Percentiles rank a stretch among this genome's conserved stretches.
Conservation (phyloP, 35 echinoderm and acorn worm genomes). For the Diadema setosum region DNA sequence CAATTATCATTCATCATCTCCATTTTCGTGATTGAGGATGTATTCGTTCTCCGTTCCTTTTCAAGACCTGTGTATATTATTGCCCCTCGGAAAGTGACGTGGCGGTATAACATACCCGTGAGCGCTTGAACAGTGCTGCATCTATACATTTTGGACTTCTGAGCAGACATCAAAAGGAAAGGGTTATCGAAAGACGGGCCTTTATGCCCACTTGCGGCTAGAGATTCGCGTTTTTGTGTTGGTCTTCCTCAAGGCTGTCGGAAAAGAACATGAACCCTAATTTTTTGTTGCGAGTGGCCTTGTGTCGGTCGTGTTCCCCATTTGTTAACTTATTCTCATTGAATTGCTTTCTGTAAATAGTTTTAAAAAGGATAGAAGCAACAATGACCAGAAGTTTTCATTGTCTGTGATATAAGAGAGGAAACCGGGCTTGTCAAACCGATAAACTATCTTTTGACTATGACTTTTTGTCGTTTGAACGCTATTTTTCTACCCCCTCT, state of each 20-base stretch:
- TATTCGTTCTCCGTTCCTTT: no score
- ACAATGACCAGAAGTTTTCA: not conserved
- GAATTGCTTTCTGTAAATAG: constrained; percentile 11
- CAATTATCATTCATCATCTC: constrained; percentile 5
- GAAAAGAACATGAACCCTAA: not conserved
- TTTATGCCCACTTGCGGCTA: not conserved
- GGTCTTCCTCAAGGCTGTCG: not conserved
- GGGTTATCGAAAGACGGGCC: not conserved
- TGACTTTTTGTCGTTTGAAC: no score
- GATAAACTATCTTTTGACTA: constrained; percentile 2
- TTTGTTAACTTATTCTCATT: not conserved
- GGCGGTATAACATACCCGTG: not conserved
- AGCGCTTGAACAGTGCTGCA: not conserved
- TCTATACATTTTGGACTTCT: not conserved
- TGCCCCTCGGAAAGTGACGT: no score
- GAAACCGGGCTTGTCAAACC: not conserved
- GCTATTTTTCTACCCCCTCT: not conserved
- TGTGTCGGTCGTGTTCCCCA: constrained; percentile 8
- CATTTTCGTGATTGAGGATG: not conserved
- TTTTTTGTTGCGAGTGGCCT: not conserved
- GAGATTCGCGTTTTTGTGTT: not conserved
- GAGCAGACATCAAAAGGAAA: no score
- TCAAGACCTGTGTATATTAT: no score
- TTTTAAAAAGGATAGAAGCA: not conserved
- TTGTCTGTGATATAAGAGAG: not conserved